Percentiles rank a stretch among this genome's conserved stretches.
These are phyloP conservation scores for Dasyprocta punctata DNA, from an alignment of 2,113 vertebrate genomes.

Conservation along the genomic window DNA sequence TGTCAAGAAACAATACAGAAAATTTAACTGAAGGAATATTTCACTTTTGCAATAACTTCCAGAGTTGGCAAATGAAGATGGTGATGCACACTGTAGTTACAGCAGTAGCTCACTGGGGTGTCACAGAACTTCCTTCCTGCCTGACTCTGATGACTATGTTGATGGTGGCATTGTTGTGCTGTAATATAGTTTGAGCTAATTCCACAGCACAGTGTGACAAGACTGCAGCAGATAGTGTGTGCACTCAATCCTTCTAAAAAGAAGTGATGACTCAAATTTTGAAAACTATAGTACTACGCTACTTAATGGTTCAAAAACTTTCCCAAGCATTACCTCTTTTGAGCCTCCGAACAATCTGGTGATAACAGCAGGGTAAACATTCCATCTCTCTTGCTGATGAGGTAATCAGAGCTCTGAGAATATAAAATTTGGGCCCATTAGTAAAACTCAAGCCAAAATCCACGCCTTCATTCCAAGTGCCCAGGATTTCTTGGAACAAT, in stretches of 20 bases:
- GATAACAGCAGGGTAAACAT: neutral
- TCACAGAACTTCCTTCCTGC: neutral
- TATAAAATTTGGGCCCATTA: neutral
- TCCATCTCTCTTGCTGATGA: neutral
- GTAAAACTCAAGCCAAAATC: conserved; percentile 28
- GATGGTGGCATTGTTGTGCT: neutral
- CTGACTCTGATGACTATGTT: no score
- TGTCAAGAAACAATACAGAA: neutral
- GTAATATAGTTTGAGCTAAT: neutral
- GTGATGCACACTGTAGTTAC: rapidly evolving
- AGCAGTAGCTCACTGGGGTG: rapidly evolving
- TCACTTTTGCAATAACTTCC: neutral
- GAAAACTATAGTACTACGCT: neutral
- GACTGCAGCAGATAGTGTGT: neutral
- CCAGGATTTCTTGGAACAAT: neutral
- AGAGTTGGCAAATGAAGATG: neutral
- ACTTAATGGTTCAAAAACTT: neutral
- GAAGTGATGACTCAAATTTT: neutral
- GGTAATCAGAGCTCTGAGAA: neutral
- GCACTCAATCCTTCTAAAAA: neutral
- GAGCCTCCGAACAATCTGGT: neutral
- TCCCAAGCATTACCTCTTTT: neutral
- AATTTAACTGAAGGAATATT: neutral
- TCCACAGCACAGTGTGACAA: neutral
- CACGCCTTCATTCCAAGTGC: neutral